phyloP scores from a whole-genome alignment of 2,113 vertebrate species.

The Bubalus kerabau region DNA sequence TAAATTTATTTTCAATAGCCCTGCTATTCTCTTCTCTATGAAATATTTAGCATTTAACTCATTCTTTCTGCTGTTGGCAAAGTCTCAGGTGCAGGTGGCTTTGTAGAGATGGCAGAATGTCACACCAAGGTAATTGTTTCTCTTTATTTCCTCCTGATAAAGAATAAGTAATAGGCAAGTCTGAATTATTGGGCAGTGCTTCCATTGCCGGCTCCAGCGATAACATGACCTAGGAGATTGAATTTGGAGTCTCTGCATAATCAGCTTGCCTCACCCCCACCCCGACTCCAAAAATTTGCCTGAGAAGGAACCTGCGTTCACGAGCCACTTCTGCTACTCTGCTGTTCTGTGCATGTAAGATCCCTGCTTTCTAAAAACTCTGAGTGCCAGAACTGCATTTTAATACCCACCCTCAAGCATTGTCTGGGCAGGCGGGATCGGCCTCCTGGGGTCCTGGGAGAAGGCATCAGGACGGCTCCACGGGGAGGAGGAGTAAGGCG shows the following conservation, averaged over 20 bases:
- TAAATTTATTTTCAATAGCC: conserved; percentile 66
- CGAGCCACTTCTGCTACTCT: neutral
- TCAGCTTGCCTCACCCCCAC: neutral
- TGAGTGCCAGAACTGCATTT: neutral
- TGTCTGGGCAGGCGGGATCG: rapidly evolving
- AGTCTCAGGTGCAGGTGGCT: conserved; percentile 50
- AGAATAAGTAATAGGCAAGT: conserved; percentile 63
- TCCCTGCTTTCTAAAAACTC: neutral
- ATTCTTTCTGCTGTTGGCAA: conserved; percentile 69
- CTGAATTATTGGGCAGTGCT: conserved; percentile 48
- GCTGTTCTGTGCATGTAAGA: rapidly evolving
- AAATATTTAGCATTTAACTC: conserved; percentile 73
- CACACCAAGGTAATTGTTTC: conserved; percentile 72
- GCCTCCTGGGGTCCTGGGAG: neutral
- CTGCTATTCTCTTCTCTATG: conserved; percentile 49
- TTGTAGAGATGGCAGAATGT: conserved; percentile 62
- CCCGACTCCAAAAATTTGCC: conserved; percentile 8
- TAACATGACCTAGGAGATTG: conserved; percentile 63
- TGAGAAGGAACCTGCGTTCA: neutral
- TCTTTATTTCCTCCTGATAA: conserved; percentile 68
- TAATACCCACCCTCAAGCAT: neutral
- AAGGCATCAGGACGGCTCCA: rapidly evolving
- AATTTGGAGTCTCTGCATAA: conserved; percentile 55
- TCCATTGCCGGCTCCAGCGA: neutral
- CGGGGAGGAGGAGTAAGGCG: neutral